Evolutionary conservation across 2,797 vertebrate genomes (phyloP).

Genomic region (Chanos chanos): DNA sequence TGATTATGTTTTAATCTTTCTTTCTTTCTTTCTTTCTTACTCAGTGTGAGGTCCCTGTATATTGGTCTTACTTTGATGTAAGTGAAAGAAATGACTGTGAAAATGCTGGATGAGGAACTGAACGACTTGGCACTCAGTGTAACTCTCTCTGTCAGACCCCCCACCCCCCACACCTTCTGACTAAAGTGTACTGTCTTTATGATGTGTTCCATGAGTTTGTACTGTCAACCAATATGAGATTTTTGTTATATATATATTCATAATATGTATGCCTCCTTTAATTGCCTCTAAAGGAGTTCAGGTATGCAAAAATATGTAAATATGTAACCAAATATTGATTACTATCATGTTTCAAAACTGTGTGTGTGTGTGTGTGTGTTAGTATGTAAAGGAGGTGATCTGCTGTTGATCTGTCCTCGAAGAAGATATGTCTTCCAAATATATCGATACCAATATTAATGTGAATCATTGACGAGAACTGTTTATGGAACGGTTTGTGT

Average conservation of each 20-base stretch:
- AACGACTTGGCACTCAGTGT: too few species aligned
- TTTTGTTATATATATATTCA: neutral
- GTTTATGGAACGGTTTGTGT: neutral
- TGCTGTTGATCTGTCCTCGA: neutral
- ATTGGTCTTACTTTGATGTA: slow-evolving; percentile 6
- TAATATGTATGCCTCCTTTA: too few species aligned
- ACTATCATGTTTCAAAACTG: neutral
- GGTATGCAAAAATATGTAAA: neutral
- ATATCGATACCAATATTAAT: too few species aligned
- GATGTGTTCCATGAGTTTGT: too few species aligned
- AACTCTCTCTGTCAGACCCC: too few species aligned
- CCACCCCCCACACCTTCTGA: too few species aligned
- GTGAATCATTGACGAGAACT: too few species aligned
- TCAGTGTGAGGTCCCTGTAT: neutral
- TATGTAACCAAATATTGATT: neutral
- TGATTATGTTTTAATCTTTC: neutral
- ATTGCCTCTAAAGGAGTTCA: too few species aligned
- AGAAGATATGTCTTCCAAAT: neutral
- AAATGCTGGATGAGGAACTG: too few species aligned
- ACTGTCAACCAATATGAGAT: neutral
- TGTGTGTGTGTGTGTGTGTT: neutral
- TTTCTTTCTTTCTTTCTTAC: too few species aligned
- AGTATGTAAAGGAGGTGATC: neutral
- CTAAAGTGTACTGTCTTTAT: too few species aligned
- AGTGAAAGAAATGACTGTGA: too few species aligned